Evolutionary conservation across 2,113 vertebrate genomes (phyloP), one percentile per base, ranked within the genome.

Genomic region (Ceuthmochares aereus): DNA sequence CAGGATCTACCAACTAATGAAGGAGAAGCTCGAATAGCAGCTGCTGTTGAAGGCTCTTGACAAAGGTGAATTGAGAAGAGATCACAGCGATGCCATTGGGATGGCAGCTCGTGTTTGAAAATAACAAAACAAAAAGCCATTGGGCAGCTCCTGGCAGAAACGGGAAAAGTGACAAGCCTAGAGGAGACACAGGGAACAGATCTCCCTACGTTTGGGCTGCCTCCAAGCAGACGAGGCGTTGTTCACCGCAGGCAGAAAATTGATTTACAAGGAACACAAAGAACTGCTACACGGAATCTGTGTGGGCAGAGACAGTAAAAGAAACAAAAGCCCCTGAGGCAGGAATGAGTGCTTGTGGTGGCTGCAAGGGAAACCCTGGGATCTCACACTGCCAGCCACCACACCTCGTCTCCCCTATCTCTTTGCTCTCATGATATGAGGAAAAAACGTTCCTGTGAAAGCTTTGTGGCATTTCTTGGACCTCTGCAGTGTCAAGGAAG

Each of bases 221-320:
- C 75, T 96, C 84, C 0, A 55, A 93, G 95, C 87, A 93, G 78
- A 83, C 0, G 0, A 89, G 51, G 62, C 82, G 80, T 70, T 97
- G 80, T 82, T 93, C 86, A 87, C 86, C 0, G 0, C 93, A 94
- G 83, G 93, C 88, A 87, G 76, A 89, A 92, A 88, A 94, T 51
- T 83, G 93, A 96, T 93, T 95, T 90, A 58, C 55, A 77, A 87
- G 88, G 72, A 90, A 89, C 79, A 96, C 88, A 95, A 93, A 93
- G 92, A 92, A 55, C 36, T 89, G 73, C 85, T 78, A 34, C 64
- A 51, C 76, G 55, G 92, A 94, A 11, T 54, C 76, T 82, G 87
- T 0, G 25, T 86, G 82, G 85, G 94, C 88, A 95, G 73, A 86
- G 60, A 60, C 84, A 92, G 32, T 8, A 47, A 58, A 69, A 86